These are phyloP conservation scores for Melinaea marsaeus DNA, from an alignment of 2,888 invertebrate species.

Conservation along the genomic window DNA sequence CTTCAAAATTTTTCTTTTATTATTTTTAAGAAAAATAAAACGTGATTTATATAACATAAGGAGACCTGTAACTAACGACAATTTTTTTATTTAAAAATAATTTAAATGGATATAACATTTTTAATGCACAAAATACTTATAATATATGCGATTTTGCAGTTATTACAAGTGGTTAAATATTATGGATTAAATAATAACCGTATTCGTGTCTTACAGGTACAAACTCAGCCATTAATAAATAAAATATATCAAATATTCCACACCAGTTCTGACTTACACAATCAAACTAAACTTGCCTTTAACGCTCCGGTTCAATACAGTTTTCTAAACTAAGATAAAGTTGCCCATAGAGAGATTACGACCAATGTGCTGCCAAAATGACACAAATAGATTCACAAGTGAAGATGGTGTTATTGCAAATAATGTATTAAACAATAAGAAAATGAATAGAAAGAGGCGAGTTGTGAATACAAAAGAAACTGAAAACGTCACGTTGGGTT, in stretches of 20 bases:
- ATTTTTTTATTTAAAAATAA: no score
- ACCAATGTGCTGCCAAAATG: conserved; percentile 42
- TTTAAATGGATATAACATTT: no score
- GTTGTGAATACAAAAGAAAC: conserved; percentile 51
- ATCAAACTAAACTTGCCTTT: conserved; percentile 49
- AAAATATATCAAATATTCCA: conserved; percentile 70
- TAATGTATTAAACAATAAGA: conserved; percentile 37
- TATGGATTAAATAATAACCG: not conserved
- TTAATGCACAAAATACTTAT: no score
- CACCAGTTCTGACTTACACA: conserved; percentile 45
- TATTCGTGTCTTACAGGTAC: conserved; percentile 52
- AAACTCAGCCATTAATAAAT: conserved; percentile 61
- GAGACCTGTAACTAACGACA: no score
- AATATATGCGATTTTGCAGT: no score
- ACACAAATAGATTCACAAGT: conserved; percentile 27
- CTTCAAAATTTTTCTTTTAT: no score
- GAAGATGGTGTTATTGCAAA: conserved; percentile 48
- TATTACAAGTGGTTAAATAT: no score
- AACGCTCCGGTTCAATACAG: conserved; percentile 45
- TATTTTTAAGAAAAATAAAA: no score
- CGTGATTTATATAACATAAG: no score
- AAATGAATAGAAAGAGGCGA: conserved; percentile 52
- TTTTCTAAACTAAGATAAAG: conserved; percentile 44
- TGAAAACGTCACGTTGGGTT: conserved; percentile 38
- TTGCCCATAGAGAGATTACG: conserved; percentile 37